These are phyloP conservation scores for Drosophila neocordata DNA, from an alignment of 1,140 invertebrate species.

Conservation along the genomic window DNA sequence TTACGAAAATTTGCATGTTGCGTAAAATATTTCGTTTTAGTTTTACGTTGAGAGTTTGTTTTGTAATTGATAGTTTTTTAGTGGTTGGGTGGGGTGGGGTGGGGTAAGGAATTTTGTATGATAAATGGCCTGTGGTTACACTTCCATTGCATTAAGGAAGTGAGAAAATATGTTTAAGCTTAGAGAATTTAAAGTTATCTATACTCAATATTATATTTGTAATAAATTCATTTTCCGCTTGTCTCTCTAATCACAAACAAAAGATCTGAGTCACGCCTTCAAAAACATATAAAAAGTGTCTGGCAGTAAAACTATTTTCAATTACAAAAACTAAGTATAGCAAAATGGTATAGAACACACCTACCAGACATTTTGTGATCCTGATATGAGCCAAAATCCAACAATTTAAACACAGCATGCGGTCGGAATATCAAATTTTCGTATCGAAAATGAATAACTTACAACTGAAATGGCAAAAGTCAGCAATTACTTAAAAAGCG, in stretches of 20 bases:
- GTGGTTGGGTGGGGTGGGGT: not conserved
- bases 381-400: conserved; percentile 29
- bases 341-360: conserved; percentile 24
- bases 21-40: conserved; percentile 44
- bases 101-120: not conserved
- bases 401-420: conserved; percentile 78
- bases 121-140: not conserved
- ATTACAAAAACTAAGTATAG: conserved; percentile 47
- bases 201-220: conserved; percentile 20
- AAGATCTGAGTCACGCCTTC: conserved; percentile 56
- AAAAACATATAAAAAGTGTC: not conserved
- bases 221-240: not conserved
- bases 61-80: conserved; percentile 37
- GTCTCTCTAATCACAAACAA: not conserved
- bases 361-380: conserved; percentile 15
- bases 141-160: not conserved
- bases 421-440: conserved; percentile 78
- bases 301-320: conserved; percentile 71
- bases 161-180: not conserved
- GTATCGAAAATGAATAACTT: conserved; percentile 71
- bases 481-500: conserved; percentile 77
- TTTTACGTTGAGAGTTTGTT: conserved; percentile 19
- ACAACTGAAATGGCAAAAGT: conserved; percentile 62
- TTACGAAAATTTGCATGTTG: conserved; percentile 76
- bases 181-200: conserved; percentile 16